Base-by-base conservation (phyloP, 2,888 invertebrate genomes). In the Nemotelus nigrinus region DNA sequence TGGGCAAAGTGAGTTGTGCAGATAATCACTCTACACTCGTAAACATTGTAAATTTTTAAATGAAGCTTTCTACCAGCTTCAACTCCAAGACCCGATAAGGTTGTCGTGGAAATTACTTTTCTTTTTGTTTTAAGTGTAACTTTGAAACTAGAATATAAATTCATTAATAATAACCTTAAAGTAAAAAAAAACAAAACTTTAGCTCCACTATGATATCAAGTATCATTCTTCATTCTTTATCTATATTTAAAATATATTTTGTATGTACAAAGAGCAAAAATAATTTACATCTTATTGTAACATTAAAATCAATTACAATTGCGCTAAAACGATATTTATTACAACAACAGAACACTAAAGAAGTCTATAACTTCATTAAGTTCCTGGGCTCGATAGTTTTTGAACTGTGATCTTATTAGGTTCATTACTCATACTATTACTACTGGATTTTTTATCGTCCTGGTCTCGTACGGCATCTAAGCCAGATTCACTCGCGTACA, bases 261-360 rank as follows among this genome's bases (percentile, higher is more conserved):
- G 25, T 25, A 25, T 10, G 5, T 58, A 65, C 45, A 7, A n/a
- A 45, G 45, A 65, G 45, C 65, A 65, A 71, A 71, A 55, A 71
- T 55, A 71, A 71, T 71, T 71, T 68, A 50, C 39, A 48, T 25
- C 60, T 41, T 41, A 41, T 43, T 41, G 8, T 41, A 41, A 3
- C 6, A 41, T 64, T 64, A 64, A 64, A 39, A 64, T 41, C 64
- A 6, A 39, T 53, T 10, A 64, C 39, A 64, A 64, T 64, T 64
- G 64, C 64, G 10, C 64, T 43, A 43, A 43, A 6, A 64, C 6
- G 7, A 10, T 53, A 6, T 53, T 53, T 7, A 53, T 53, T 10
- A 53, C 7, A 53, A 7, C 53, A 25, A 25, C 25, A 25, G 25
- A 25, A 25, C 25, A 60, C 60, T 39, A 60, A 60, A 60, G 41